Evolutionary conservation across 2,113 vertebrate genomes (phyloP), one percentile per base, ranked within the genome.

Genomic region (Procapra przewalskii): DNA sequence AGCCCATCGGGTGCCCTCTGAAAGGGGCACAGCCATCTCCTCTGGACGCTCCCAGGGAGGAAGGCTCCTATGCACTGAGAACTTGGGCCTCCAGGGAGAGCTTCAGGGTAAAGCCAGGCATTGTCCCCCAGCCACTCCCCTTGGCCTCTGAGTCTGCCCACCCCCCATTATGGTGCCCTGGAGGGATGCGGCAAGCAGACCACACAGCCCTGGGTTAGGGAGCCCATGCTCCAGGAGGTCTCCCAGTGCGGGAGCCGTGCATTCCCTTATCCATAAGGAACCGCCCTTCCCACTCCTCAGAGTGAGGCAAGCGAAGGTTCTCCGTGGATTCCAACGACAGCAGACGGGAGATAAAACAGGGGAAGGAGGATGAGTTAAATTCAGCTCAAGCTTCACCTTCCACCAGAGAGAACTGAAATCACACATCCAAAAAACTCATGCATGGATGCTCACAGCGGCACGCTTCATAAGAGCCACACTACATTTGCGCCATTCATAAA

Each of bases 221-320:
- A 31, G 45, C 80, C 80, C 50, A 36, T 0, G 12, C 0, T 2
- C 33, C 0, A 0, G 33, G 33, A 54, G 12, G 50, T 4, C 19
- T 83, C 50, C 80, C 19, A 23, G 31, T 52, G 17, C 1, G 5
- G 29, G 48, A 33, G 11, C 17, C 5, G 50, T n/a, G n/a, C n/a
- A 23, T 36, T 19, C 33, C 50, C 50, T 14, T 4, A 36, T 25
- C 36, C 52, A 54, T 36, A 54, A 40, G 36, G 67, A 40, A 75
- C 67, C 0, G 1, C 48, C 6, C 50, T 83, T 83, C 81, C 50
- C 81, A 25, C 50, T 54, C 21, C 81, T 83, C 81, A 83, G 50
- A 83, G 81, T n/a, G 21, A 54, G 50, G 50, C 12, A 14, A 55
- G 12, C 0, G 5, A 52, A 82, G 48, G 19, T 15, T 55, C 50